phyloP scores from a whole-genome alignment of 1,140 invertebrate species.

The Periplaneta americana region DNA sequence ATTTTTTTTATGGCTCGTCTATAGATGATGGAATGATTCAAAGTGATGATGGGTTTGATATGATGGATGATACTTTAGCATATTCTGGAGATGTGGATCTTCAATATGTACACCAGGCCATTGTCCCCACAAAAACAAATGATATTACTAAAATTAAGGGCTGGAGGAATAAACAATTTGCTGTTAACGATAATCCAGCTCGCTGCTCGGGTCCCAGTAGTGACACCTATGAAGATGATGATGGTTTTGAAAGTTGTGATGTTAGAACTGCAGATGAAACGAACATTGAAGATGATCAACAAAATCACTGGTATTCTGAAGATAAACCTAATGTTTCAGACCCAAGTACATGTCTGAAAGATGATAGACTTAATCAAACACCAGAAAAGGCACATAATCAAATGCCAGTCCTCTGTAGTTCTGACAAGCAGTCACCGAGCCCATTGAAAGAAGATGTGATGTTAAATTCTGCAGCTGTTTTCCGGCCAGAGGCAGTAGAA shows the following conservation, averaged over 20 bases:
- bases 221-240: constrained; percentile 2
- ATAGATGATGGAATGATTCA: constrained; percentile 2
- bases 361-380: neutral
- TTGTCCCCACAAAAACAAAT: constrained; percentile 23
- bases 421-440: neutral
- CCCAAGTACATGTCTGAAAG: neutral
- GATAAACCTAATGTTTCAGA: neutral
- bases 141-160: constrained; percentile 26
- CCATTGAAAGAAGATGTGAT: neutral
- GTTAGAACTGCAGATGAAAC: constrained; percentile 1
- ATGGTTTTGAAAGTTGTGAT: constrained; percentile 14
- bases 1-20: neutral
- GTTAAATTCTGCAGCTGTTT: neutral
- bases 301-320: neutral
- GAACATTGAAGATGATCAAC: neutral
- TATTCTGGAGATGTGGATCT: neutral
- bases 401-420: too few relatives aligned
- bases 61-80: constrained; percentile 1
- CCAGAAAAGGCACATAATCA: neutral
- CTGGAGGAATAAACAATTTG: constrained; percentile 24
- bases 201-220: neutral
- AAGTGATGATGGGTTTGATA: constrained; percentile 7
- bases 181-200: constrained; percentile 5
- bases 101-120: neutral
- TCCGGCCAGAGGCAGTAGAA: neutral